Base-by-base conservation (phyloP, 2,797 vertebrate species). In the Alfaro cultratus region DNA sequence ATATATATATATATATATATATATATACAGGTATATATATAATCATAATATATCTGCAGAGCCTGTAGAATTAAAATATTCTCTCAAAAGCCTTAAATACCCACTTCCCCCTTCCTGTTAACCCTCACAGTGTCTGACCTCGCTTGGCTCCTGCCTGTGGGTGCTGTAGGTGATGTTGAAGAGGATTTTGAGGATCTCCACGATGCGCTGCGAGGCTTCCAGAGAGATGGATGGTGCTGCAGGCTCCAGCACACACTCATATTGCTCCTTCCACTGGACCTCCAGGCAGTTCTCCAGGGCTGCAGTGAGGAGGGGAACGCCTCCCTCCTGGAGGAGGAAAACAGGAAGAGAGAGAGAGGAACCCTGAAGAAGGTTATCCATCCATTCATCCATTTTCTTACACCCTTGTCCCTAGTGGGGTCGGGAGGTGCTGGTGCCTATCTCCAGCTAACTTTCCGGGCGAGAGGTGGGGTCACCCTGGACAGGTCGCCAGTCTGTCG, bases 101-200 rank as follows among this genome's bases (percentile, higher is more conserved):
- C 2, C 11, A 15, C 55, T 60, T 31, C 13, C 4, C 53, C 1
- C n/a, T 31, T 29, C n/a, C 11, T 31, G 31, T 53, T 31, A 0
- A 29, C 29, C 57, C 12, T 73, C 49, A 39, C 23, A 36, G 15
- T 73, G 43, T 75, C 89, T 80, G 47, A 96, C 96, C 93, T 96
- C 95, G 29, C 92, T 94, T 0, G 95, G 94, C 74, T 94, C 93
- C 88, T 93, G 93, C 78, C 92, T 92, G 92, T 95, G 96, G 47
- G 80, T 83, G 79, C 92, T 95, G 91, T 94, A 92, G 23, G 96
- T 96, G 84, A 97, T 91, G 84, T 96, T 97, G 85, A 97, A 96
- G 72, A 97, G 93, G 81, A 95, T 95, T 91, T 97, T 96, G 75
- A 96, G 94, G 79, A 96, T 92, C 92, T 97, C 96, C 34, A 91